phyloP scores from a whole-genome alignment of 2,888 invertebrate genomes.

The Emmelina monodactyla region DNA sequence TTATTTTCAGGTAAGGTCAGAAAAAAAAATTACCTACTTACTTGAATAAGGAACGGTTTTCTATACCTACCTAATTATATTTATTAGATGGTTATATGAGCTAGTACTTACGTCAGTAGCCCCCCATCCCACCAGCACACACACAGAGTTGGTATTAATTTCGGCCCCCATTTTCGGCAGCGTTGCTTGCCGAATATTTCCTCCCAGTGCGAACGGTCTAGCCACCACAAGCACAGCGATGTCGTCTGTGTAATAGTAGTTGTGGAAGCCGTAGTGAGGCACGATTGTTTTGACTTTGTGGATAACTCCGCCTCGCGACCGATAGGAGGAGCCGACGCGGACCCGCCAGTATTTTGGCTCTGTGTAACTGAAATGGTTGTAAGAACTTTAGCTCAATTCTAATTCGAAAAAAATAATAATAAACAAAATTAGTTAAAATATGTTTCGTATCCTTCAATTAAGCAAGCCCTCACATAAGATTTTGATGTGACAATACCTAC shows the following conservation, averaged over 20 bases:
- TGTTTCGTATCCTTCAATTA: too few relatives aligned
- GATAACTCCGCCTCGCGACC: constrained; percentile 35
- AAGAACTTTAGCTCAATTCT: too few relatives aligned
- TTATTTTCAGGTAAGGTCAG: too few relatives aligned
- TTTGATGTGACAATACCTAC: too few relatives aligned
- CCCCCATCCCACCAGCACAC: constrained; percentile 50
- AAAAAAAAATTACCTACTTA: too few relatives aligned
- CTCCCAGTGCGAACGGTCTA: constrained; percentile 29
- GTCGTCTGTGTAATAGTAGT: constrained; percentile 40
- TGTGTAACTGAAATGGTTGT: constrained; percentile 33
- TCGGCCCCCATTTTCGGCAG: constrained; percentile 39
- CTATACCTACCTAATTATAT: too few relatives aligned
- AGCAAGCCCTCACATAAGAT: too few relatives aligned
- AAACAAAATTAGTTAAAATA: too few relatives aligned
- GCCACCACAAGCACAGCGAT: constrained; percentile 37
- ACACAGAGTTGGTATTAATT: constrained; percentile 30
- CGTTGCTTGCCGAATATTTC: constrained; percentile 40
- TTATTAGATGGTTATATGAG: not conserved
- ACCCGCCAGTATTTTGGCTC: constrained; percentile 42
- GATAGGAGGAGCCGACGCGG: constrained; percentile 45
- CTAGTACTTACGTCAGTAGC: constrained; percentile 31
- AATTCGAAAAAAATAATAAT: too few relatives aligned
- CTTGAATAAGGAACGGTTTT: too few relatives aligned
- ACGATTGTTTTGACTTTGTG: constrained; percentile 40
- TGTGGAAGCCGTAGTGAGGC: constrained; percentile 37